Conservation (phyloP, 2,113 vertebrate genomes). For the Pao palembangensis region DNA sequence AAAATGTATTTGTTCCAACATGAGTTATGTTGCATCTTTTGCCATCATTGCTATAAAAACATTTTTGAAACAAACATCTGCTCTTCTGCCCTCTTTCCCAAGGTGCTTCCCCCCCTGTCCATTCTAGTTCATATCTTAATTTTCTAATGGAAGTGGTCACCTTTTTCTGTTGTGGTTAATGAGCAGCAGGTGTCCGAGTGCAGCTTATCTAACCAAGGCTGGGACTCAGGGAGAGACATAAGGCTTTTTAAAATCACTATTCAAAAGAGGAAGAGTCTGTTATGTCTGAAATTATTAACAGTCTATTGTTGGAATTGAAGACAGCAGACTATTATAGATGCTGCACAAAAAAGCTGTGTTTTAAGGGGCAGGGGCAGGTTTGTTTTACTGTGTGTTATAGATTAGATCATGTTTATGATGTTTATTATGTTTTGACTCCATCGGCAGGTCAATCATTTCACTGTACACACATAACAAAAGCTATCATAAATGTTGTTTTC, state of each 20-base stretch:
- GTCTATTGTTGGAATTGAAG: too few relatives aligned
- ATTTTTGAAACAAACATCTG: constrained; percentile 8
- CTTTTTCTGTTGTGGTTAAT: constrained; percentile 56
- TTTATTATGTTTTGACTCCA: too few relatives aligned
- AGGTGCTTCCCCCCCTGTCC: constrained; percentile 26
- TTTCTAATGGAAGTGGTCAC: constrained; percentile 66
- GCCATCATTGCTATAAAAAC: neutral
- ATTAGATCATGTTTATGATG: too few relatives aligned
- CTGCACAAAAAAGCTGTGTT: too few relatives aligned
- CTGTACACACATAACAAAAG: too few relatives aligned
- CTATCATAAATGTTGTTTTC: too few relatives aligned
- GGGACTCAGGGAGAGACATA: constrained; percentile 16
- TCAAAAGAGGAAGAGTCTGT: constrained; percentile 15
- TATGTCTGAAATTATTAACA: neutral
- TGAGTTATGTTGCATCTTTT: too few relatives aligned
- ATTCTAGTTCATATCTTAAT: constrained; percentile 56
- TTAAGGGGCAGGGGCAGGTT: too few relatives aligned
- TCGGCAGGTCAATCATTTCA: too few relatives aligned
- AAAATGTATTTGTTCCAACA: too few relatives aligned
- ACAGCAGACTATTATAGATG: too few relatives aligned
- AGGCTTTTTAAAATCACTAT: constrained; percentile 8
- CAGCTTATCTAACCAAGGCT: constrained; percentile 33
- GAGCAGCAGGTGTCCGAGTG: constrained; percentile 61
- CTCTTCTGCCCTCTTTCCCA: constrained; percentile 8
- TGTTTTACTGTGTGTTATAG: too few relatives aligned